Evolutionary conservation across 2,113 vertebrate species (phyloP), one percentile per base, ranked within the genome.

Genomic region (Cardinalis cardinalis): DNA sequence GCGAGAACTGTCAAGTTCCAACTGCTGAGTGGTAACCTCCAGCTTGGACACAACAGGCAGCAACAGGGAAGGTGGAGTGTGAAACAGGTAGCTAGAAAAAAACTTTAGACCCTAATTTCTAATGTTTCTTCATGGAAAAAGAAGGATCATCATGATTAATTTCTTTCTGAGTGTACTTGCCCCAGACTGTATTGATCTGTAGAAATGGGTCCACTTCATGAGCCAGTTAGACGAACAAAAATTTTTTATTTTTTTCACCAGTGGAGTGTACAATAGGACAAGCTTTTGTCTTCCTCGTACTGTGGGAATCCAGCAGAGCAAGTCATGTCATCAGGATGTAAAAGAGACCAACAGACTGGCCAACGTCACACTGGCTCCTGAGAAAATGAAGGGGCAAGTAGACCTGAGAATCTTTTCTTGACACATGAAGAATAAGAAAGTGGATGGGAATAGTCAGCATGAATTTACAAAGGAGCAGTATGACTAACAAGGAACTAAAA

Each of bases 41-140:
- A 19, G 4, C 6, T 32, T 43, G 55, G 18, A 46, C 28, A 66
- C 6, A 56, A 26, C 8, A 73, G 9, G 9, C 9, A 51, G 32
- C 40, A 78, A 43, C 18, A 43, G 21, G 4, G 10, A 71, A 68
- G 2, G 7, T 48, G 4, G 55, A 9, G 8, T 69, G 56, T 2
- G 12, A 34, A 89, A 70, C 12, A 55, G 5, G 4, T 26, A 80
- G 4, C 34, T 18, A 72, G 28, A 4, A 63, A 74, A 70, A 56
- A 23, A 0, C 0, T 1, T 6, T 12, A 43, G 8, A 14, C 7
- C 5, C 5, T 36, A 48, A 15, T 16, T 52, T 72, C 25, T 70
- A 6, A 4, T n/a, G n/a, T 36, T 74, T 70, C 28, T 21, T 69
- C 55, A 58, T 16, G 1, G 6, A 31, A n/a, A n/a, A 69, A 51